Base-by-base conservation (phyloP, 2,888 invertebrate genomes). In the Hyposoter dolosus region DNA sequence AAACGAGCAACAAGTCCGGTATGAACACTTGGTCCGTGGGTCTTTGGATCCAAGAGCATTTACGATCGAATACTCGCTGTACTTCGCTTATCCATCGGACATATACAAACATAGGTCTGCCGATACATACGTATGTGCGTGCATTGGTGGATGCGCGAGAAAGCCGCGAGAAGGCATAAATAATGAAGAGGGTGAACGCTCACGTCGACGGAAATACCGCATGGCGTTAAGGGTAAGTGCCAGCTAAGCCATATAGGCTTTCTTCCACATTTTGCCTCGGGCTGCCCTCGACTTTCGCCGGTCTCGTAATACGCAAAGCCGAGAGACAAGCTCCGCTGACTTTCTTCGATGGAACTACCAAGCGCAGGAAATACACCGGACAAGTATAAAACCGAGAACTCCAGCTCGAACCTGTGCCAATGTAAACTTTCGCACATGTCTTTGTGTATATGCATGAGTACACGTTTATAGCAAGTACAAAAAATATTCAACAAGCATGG, bases 161-260 rank as follows among this genome's bases (percentile, higher is more conserved):
- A 43, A 71, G 43, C 47, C 45, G 45, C 65, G 66, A 56, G 66
- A 66, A 87, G 83, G 87, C 88, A 88, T 87, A 88, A 88, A 89
- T 88, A 88, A 87, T 82, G 81, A 88, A 88, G 84, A 83, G 86
- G 83, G 86, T 82, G 85, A 86, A 88, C 83, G 88, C 80, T 75
- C 65, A 53, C 84, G 87, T 84, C 89, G 89, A 89, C 87, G 88
- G 88, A 89, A 89, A 89, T 89, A 89, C 86, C 86, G 84, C 86
- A 80, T 80, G 74, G 83, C 85, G 77, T 84, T 85, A 80, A 86
- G 74, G 81, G 80, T 84, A 81, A 80, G 83, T 83, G 84, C 53
- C 74, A 56, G 60, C 65, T 45, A 28, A 17, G 53, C 47, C 32
- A 53, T 40, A 43, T 50, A 65, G 12, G 63, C 50, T 23, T 19